Percentiles rank a stretch among this genome's conserved stretches.
Evolutionary conservation across 2,888 invertebrate species (phyloP).

Genomic region (Sylvicola fuscatus): DNA sequence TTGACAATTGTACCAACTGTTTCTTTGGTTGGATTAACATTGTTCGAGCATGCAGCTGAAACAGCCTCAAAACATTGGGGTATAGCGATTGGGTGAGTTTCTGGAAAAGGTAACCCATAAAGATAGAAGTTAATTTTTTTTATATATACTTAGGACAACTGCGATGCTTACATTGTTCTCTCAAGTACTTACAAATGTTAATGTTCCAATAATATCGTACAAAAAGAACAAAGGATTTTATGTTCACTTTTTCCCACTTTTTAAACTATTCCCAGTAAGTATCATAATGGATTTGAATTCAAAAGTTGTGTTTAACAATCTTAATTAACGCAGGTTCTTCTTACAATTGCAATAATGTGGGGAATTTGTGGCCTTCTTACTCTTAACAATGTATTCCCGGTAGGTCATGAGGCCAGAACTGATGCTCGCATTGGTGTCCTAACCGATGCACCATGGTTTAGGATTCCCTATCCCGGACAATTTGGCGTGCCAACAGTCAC

Average conservation of each 20-base stretch:
- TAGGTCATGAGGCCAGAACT: constrained; percentile 48
- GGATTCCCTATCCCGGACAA: constrained; percentile 65
- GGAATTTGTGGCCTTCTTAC: constrained; percentile 50
- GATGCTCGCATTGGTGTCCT: constrained; percentile 50
- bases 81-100: constrained; percentile 50
- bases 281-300: background rate
- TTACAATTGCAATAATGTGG: constrained; percentile 63
- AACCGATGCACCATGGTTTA: constrained; percentile 56
- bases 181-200: constrained; percentile 48
- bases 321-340: constrained; percentile 33
- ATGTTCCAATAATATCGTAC: constrained; percentile 37
- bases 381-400: constrained; percentile 35
- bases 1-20: constrained; percentile 70
- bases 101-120: background rate
- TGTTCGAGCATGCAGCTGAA: constrained; percentile 59
- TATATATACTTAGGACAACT: constrained; percentile 50
- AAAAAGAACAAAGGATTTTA: constrained; percentile 33
- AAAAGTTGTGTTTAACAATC: no score
- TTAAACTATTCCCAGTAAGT: constrained; percentile 60
- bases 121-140: constrained; percentile 2
- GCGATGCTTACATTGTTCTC: constrained; percentile 56
- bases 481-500: constrained; percentile 58
- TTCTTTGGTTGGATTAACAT: constrained; percentile 58
- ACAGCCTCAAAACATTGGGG: constrained; percentile 76
- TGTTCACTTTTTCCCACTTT: constrained; percentile 42